phyloP scores from a whole-genome alignment of 1,140 invertebrate genomes.

The Galleria mellonella region DNA sequence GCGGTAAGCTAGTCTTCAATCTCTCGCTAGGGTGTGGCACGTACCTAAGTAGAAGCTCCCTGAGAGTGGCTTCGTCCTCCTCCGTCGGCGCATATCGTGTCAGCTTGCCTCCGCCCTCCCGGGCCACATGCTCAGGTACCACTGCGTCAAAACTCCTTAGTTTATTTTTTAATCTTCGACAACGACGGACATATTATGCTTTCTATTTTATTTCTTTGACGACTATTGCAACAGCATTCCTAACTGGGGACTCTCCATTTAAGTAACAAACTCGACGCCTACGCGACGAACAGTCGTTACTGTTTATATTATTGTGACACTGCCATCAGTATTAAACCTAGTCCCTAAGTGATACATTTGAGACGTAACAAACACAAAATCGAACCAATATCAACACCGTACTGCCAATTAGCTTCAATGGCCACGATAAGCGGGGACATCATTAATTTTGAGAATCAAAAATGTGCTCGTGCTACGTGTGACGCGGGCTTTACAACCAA shows the following conservation, averaged over 20 bases:
- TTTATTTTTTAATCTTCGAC: constrained; percentile 35
- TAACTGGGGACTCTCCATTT: too few relatives aligned
- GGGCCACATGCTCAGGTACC: constrained; percentile 72
- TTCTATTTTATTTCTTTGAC: too few relatives aligned
- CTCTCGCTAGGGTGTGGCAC: constrained; percentile 57
- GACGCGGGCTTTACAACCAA: not conserved
- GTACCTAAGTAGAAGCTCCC: constrained; percentile 91
- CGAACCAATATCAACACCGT: constrained; percentile 44
- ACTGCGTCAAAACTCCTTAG: constrained; percentile 63
- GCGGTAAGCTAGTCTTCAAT: constrained; percentile 56
- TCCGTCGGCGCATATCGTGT: constrained; percentile 78
- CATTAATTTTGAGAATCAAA: constrained; percentile 23
- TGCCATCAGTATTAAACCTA: too few relatives aligned
- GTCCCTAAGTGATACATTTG: not conserved
- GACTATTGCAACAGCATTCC: too few relatives aligned
- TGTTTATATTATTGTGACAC: too few relatives aligned
- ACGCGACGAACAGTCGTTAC: too few relatives aligned
- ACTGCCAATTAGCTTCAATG: constrained; percentile 60
- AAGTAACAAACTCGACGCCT: too few relatives aligned
- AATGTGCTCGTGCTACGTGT: not conserved
- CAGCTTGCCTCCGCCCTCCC: constrained; percentile 74
- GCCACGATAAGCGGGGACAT: constrained; percentile 37
- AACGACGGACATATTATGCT: too few relatives aligned
- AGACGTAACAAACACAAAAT: constrained; percentile 17
- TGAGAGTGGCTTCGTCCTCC: constrained; percentile 89